Conservation (phyloP, 2,113 vertebrate species). For the Pelecanoides urinatrix region DNA sequence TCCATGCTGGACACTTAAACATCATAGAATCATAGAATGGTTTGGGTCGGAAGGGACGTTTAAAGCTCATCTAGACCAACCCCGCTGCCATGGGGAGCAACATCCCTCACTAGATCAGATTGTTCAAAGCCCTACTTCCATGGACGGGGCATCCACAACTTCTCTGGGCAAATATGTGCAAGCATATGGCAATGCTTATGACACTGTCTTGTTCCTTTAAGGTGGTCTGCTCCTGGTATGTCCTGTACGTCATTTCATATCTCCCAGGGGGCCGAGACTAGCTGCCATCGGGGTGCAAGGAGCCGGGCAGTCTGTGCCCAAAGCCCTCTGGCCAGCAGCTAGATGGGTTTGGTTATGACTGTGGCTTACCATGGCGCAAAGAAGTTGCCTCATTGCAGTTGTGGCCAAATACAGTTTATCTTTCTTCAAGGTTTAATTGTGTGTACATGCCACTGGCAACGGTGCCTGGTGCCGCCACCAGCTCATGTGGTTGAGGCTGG, state of each 20-base stretch:
- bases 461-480: fast-evolving
- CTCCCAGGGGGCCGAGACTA: not conserved
- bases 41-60: not conserved
- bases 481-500: not conserved
- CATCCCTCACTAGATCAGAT: not conserved
- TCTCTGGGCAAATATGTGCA: not conserved
- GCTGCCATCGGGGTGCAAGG: not conserved
- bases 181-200: fast-evolving
- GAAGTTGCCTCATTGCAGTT: not conserved
- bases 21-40: not conserved
- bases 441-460: fast-evolving
- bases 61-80: not conserved
- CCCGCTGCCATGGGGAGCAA: not conserved
- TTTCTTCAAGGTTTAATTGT: not conserved
- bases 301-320: not conserved
- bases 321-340: not conserved
- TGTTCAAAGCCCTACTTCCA: not conserved
- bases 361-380: not conserved
- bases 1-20: not conserved
- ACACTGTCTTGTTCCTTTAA: not conserved
- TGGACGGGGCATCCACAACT: not conserved
- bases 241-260: not conserved
- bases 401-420: not conserved
- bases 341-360: not conserved
- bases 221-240: not conserved